Evolutionary conservation across 2,888 invertebrate genomes (phyloP), one percentile per base, ranked within the genome.

Genomic region (Oligia fasciuncula): DNA sequence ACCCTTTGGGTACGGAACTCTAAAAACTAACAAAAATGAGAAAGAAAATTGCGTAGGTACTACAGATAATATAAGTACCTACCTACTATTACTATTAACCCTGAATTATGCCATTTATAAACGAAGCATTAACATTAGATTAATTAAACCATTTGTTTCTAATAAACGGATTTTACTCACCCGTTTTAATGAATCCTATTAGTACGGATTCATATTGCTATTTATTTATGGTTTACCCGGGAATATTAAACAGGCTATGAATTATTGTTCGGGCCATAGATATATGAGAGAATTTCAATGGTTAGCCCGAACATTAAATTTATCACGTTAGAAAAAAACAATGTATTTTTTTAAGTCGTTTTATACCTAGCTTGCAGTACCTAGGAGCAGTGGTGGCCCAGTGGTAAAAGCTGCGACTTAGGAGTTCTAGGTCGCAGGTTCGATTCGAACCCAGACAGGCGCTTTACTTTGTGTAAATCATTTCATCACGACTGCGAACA

Each of bases 181-280:
- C 40, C 49, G 40, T 65, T 65, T 54, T 79, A 73, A 80, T 80
- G 11, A 65, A 72, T 72, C 35, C 63, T 46, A n/a, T 40, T 79
- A 71, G 17, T 54, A 57, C 54, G 23, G n/a, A 80, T 57, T 80
- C 29, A 19, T 35, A 46, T 17, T 29, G 13, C 54, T 43, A 35
- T 70, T 79, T 49, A 80, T 80, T 79, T 57, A 81, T n/a, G 19
- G 14, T 49, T 35, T 51, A 60, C 19, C 14, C 19, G 8, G 19
- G 49, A 77, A 23, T 40, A 49, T 67, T 29, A 71, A 72, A 19
- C 49, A 35, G 19, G 4, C 4, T 23, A 5, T 46, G n/a, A 46
- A 51, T 62, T 60, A 67, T 75, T 62, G 19, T 62, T 40, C 4
- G 13, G 40, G 40, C 17, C 29, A 29, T 29, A 29, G 29, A 29